Percentiles rank a stretch among this genome's conserved stretches.
phyloP scores from a whole-genome alignment of 2,797 vertebrate genomes.

The Onychomys leucogaster region DNA sequence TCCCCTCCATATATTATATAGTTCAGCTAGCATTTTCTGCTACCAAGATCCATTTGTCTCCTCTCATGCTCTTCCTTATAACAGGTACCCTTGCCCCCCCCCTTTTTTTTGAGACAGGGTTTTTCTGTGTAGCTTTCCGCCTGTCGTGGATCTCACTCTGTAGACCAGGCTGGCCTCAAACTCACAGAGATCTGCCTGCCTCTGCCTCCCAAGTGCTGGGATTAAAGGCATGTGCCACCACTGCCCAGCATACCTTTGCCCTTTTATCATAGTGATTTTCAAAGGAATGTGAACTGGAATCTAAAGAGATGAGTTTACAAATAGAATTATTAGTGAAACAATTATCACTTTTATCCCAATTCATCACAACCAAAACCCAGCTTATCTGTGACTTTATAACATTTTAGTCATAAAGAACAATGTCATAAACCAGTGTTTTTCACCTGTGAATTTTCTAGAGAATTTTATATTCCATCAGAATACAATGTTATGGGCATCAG shows the following conservation, averaged over 20 bases:
- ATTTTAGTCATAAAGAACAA: not conserved
- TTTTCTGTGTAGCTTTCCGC: too few relatives aligned
- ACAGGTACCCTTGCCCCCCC: not conserved
- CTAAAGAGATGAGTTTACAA: not conserved
- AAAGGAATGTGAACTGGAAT: not conserved
- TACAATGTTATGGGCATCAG: too few relatives aligned
- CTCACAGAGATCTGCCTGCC: too few relatives aligned
- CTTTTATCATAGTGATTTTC: not conserved
- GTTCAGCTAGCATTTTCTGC: not conserved
- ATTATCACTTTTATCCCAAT: not conserved
- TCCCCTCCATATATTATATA: not conserved
- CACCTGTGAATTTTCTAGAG: not conserved
- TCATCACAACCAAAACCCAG: not conserved
- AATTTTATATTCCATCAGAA: not conserved
- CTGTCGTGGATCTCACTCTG: too few relatives aligned
- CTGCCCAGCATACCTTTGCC: not conserved
- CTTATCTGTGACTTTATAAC: not conserved
- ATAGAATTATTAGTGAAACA: not conserved
- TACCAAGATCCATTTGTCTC: not conserved
- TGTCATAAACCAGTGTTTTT: not conserved
- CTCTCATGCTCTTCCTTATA: not conserved
- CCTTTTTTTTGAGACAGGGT: too few relatives aligned
- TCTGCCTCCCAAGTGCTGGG: too few relatives aligned
- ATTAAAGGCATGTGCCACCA: too few relatives aligned
- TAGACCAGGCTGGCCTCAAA: too few relatives aligned